Evolutionary conservation across 2,888 invertebrate species (phyloP).

Genomic region (Octodonta nipae): DNA sequence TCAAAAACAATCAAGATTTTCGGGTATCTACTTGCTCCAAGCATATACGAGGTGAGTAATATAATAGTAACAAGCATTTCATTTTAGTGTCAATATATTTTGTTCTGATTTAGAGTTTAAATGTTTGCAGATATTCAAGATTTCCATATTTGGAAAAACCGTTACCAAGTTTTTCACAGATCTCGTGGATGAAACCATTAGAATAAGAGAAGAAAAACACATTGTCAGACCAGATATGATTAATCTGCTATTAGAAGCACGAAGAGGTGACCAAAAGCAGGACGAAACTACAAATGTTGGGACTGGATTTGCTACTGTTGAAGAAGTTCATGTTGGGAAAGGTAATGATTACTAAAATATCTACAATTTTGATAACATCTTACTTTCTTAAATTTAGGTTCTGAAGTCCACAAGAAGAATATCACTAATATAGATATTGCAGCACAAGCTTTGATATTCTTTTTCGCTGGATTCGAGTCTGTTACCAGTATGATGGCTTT

Average conservation of each 20-base stretch:
- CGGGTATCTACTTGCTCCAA: too few relatives aligned
- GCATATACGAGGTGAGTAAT: too few relatives aligned
- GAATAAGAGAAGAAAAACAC: constrained; percentile 35
- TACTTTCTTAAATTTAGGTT: too few relatives aligned
- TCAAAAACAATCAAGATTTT: too few relatives aligned
- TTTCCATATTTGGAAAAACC: constrained; percentile 30
- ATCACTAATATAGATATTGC: neutral
- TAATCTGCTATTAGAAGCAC: constrained; percentile 41
- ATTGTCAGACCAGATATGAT: constrained; percentile 45
- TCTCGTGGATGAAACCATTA: constrained; percentile 32
- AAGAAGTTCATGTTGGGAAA: constrained; percentile 17
- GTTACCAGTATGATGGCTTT: neutral
- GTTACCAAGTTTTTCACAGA: constrained; percentile 30
- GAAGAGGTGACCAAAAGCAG: constrained; percentile 16
- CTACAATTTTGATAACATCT: too few relatives aligned
- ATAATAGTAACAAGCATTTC: too few relatives aligned
- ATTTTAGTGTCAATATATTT: too few relatives aligned
- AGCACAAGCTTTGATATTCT: neutral
- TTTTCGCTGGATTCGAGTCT: neutral
- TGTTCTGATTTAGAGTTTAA: neutral
- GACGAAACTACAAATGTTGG: constrained; percentile 14
- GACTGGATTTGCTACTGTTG: constrained; percentile 20
- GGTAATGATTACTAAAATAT: neutral
- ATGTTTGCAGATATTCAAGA: constrained; percentile 1
- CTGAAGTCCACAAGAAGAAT: neutral